phyloP scores from a whole-genome alignment of 2,113 vertebrate genomes.

The Thamnophis sirtalis region DNA sequence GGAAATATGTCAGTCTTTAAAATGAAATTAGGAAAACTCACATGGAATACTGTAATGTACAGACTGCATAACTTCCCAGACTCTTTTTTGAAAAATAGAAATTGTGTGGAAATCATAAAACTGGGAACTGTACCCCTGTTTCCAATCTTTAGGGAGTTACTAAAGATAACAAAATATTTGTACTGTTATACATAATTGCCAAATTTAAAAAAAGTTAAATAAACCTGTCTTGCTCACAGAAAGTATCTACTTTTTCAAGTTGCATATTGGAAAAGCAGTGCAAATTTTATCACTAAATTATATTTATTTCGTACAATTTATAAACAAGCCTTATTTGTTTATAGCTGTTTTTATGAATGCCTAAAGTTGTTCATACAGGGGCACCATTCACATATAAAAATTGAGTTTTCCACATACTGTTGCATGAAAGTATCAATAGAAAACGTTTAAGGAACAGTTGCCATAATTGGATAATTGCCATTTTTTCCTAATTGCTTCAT shows the following conservation, averaged over 20 bases:
- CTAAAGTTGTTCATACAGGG: not conserved
- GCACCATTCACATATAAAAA: not conserved
- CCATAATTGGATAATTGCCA: not conserved
- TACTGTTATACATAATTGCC: not conserved
- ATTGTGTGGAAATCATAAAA: not conserved
- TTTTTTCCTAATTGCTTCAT: not conserved
- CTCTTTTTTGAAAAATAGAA: not conserved
- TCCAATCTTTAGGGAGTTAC: not conserved
- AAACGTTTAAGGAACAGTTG: not conserved
- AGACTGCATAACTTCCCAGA: not conserved
- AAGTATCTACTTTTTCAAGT: not conserved
- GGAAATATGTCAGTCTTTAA: not conserved
- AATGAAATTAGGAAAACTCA: not conserved
- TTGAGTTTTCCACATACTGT: not conserved
- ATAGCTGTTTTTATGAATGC: not conserved
- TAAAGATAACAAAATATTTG: not conserved
- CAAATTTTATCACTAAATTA: not conserved
- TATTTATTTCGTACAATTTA: not conserved
- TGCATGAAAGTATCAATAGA: not conserved
- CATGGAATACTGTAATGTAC: not conserved
- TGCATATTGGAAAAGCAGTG: not conserved
- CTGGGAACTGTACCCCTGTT: not conserved
- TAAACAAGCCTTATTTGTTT: not conserved
- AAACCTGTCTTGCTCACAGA: not conserved
- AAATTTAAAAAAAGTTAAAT: not conserved